Percentiles rank a stretch among this genome's conserved stretches.
Evolutionary conservation across 2,797 vertebrate genomes (phyloP).

Genomic region (Rhinophrynus dorsalis): DNA sequence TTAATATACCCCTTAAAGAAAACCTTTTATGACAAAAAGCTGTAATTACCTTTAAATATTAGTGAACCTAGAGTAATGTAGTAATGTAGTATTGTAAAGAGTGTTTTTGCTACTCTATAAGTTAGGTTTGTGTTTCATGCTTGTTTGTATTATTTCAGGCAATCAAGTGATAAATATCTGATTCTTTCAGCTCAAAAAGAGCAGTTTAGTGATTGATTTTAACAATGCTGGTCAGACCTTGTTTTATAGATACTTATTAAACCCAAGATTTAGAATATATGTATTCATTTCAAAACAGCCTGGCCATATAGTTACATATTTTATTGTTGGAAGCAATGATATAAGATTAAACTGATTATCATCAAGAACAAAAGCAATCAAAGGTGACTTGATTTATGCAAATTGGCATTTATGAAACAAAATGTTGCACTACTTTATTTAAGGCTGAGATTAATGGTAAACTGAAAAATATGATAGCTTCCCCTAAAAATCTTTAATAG

Average conservation of each 20-base stretch:
- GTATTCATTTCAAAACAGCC: not conserved
- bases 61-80: not conserved
- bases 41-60: not conserved
- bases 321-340: not conserved
- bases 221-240: not conserved
- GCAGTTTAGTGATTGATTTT: not conserved
- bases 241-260: not conserved
- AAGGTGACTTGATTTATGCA: too few relatives aligned
- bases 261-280: not conserved
- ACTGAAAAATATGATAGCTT: too few relatives aligned
- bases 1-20: not conserved
- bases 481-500: not conserved
- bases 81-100: not conserved
- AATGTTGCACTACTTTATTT: too few relatives aligned
- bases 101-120: too few relatives aligned
- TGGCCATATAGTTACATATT: not conserved
- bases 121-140: not conserved
- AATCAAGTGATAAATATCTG: not conserved
- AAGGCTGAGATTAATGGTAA: too few relatives aligned
- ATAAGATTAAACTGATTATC: too few relatives aligned
- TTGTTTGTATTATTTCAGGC: not conserved
- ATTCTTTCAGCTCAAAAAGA: not conserved
- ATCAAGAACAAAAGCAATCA: too few relatives aligned
- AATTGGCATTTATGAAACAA: too few relatives aligned
- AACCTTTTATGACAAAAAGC: not conserved